These are phyloP conservation scores for Terebella lapidaria DNA, from an alignment of 2,888 invertebrate species.

Conservation along the genomic window DNA sequence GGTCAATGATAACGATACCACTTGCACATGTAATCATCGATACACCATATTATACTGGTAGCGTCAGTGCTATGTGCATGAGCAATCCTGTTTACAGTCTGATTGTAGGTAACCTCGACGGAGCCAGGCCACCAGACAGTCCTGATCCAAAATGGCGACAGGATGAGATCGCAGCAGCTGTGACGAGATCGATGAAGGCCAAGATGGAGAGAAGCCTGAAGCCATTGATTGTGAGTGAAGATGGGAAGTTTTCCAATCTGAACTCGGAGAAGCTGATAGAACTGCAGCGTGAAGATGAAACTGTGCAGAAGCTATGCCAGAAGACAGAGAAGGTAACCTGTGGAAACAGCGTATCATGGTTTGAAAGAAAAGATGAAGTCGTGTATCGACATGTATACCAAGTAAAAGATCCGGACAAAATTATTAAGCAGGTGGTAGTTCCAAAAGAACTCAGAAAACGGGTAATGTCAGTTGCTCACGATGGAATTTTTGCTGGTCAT, in stretches of 20 bases:
- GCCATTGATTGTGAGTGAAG: not conserved
- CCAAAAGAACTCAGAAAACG: constrained; percentile 12
- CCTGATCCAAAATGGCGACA: constrained; percentile 17
- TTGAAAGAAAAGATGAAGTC: not conserved
- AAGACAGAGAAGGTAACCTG: not conserved
- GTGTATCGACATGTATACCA: not conserved
- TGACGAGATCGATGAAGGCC: not conserved
- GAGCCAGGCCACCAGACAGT: constrained; percentile 3
- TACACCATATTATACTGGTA: constrained; percentile 16
- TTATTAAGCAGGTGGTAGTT: constrained; percentile 15
- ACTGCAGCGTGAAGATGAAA: not conserved
- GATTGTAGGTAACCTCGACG: constrained; percentile 10
- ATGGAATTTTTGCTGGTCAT: constrained; percentile 19
- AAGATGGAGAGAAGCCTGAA: not conserved
- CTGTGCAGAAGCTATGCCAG: not conserved
- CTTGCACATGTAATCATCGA: constrained; percentile 13
- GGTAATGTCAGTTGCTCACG: constrained; percentile 23
- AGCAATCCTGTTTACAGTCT: constrained; percentile 4
- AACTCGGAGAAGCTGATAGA: not conserved
- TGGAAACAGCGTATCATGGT: not conserved
- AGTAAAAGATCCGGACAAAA: constrained; percentile 7
- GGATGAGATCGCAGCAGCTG: not conserved
- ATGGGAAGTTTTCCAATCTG: not conserved
- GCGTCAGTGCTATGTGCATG: constrained; percentile 13
- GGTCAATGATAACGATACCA: constrained; percentile 7